Evolutionary conservation across 2,888 invertebrate species (phyloP), one percentile per base, ranked within the genome.

Genomic region (Acronicta psi): DNA sequence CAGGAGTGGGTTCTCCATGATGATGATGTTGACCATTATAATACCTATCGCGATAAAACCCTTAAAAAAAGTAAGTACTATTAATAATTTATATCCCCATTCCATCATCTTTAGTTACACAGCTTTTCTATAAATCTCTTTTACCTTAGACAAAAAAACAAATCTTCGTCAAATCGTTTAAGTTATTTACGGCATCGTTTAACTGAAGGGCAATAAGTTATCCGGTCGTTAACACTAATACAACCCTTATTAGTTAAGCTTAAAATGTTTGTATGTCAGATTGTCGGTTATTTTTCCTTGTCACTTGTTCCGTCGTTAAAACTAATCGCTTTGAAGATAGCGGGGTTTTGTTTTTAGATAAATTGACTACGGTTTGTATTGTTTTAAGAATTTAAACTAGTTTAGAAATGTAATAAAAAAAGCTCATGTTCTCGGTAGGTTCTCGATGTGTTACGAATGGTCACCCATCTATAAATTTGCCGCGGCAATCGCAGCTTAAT

Each of bases 131-230:
- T 43, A 46, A 51, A 69, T 50, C 34, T 16, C 34, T 17, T 13
- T n/a, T 13, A 29, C 3, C 8, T 13, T 9, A 45, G 18, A 25
- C 17, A 25, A 29, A 59, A 11, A 47, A 20, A 37, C 31, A 71
- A 59, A 72, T 68, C 54, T 45, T 42, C 38, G 67, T 68, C 67
- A 72, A 59, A 68, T 53, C 10, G 25, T 14, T 9, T 2, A 34
- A 17, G 59, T 69, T 72, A 60, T 69, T 69, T 66, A 69, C 50
- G 55, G 37, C 41, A 20, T 16, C 50, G 82, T 86, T 86, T 82
- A 83, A 66, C 45, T 59, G 77, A 74, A 75, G 69, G 78, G 80
- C 80, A 71, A 82, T 84, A 73, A 80, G 72, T 85, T 81, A 80
- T 77, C 64, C 59, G 72, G 73, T 75, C 81, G 78, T 82, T 83